Evolutionary conservation across 2,113 vertebrate genomes (phyloP), one percentile per base, ranked within the genome.

Genomic region (Odocoileus hemionus): DNA sequence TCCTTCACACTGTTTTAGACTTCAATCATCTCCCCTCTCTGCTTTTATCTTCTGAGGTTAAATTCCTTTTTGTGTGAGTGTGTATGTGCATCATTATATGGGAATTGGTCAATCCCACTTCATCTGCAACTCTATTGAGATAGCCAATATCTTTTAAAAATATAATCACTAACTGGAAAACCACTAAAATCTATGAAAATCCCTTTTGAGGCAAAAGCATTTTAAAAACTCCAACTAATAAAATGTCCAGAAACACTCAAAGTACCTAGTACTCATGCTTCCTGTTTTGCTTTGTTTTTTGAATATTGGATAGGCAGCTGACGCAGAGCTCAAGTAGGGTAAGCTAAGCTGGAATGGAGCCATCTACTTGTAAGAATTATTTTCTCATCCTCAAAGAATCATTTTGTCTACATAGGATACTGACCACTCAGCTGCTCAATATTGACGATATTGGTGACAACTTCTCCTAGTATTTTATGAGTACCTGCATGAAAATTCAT

Each of bases 31-130:
- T 78, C 28, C n/a, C 2, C 28, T 39, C 67, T 76, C 17, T 25
- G 55, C 97, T 98, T 98, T 97, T 67, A 97, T 97, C 91, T 95
- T 97, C 80, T 89, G 89, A 97, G 74, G 52, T 58, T 67, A 47
- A 47, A 91, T 13, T 23, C 11, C 21, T 87, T 64, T 84, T 3
- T 50, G 13, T 50, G 50, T 52, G 36, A 36, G 13, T 50, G 13
- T 50, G 50, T 52, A 14, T 52, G 14, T 14, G 21, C 61, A 60
- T 89, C 94, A 76, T 94, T 91, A 92, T 85, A 90, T 36, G 52
- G 82, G 88, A 87, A 43, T 70, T 67, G 19, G 60, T 95, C 95
- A 89, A 91, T 94, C 36, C 78, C 57, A 96, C 95, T 97, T 98
- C 79, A 95, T 94, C 86, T 89, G 55, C 70, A 79, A 58, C 67